These are phyloP conservation scores for Hyposoter didymator DNA, from an alignment of 2,888 invertebrate genomes.

Conservation along the genomic window DNA sequence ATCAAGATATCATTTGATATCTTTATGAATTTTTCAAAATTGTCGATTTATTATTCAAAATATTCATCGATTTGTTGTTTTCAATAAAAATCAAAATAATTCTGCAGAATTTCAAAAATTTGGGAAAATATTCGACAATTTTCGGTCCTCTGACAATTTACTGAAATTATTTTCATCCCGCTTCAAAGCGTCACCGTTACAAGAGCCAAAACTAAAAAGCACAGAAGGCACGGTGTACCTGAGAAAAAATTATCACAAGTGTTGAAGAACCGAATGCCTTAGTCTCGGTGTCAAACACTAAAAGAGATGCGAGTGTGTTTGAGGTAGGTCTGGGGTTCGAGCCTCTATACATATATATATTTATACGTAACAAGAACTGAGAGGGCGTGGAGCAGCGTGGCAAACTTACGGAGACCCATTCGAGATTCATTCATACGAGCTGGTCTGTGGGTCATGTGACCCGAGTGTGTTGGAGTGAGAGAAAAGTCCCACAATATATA, in stretches of 20 bases:
- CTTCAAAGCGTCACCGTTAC: neutral
- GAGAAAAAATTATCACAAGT: constrained; percentile 13
- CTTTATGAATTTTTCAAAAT: constrained; percentile 6
- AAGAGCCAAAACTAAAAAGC: neutral
- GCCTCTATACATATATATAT: constrained; percentile 52
- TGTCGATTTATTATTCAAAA: neutral
- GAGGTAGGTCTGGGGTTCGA: constrained; percentile 75
- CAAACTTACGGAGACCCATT: constrained; percentile 70
- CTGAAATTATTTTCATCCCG: neutral
- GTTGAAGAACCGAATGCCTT: constrained; percentile 3
- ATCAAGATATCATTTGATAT: constrained; percentile 20
- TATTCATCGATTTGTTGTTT: neutral
- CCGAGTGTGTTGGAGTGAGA: constrained; percentile 37
- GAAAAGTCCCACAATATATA: constrained; percentile 12
- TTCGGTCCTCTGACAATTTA: neutral
- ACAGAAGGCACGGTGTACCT: neutral
- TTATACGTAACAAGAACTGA: constrained; percentile 32
- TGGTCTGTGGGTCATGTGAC: constrained; percentile 32
- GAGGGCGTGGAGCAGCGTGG: constrained; percentile 66
- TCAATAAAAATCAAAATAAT: neutral
- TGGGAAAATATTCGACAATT: neutral
- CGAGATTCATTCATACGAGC: constrained; percentile 76
- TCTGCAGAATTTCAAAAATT: neutral
- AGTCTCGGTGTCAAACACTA: constrained; percentile 52
- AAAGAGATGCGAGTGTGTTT: constrained; percentile 68